Conservation (phyloP, 2,113 vertebrate genomes). For the Dissostichus mawsoni region DNA sequence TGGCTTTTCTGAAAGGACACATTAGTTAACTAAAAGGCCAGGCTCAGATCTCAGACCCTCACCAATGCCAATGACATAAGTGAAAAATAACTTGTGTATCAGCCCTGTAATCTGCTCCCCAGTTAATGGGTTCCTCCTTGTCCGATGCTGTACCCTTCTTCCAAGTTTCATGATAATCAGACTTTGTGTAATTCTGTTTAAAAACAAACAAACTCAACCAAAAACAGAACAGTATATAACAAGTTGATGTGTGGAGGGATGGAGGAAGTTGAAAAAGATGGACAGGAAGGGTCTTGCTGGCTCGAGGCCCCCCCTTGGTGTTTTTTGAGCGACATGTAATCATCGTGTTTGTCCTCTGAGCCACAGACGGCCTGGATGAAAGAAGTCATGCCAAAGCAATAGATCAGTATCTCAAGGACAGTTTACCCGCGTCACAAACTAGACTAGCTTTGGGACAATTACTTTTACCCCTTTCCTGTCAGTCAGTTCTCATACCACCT, state of each 20-base stretch:
- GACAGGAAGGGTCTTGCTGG: constrained; percentile 21
- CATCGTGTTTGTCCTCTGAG: constrained; percentile 44
- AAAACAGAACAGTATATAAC: not conserved
- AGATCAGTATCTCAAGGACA: constrained; percentile 77
- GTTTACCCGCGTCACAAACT: constrained; percentile 52
- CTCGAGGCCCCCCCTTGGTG: constrained; percentile 29
- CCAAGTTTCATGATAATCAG: no score
- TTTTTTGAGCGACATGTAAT: constrained; percentile 74
- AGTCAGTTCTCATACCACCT: constrained; percentile 20
- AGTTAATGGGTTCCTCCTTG: no score
- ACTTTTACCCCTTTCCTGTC: constrained; percentile 51
- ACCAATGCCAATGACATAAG: no score
- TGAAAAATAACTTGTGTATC: no score
- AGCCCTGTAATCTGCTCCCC: no score
- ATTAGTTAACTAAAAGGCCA: constrained; percentile 7
- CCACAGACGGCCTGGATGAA: constrained; percentile 53
- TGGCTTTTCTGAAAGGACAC: constrained; percentile 7
- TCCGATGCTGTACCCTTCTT: no score
- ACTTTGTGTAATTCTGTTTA: no score
- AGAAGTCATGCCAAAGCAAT: constrained; percentile 58
- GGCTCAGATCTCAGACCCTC: no score
- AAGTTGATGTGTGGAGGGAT: not conserved
- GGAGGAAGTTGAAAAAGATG: constrained; percentile 13
- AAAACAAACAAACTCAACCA: no score
- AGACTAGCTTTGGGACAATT: constrained; percentile 35